These are phyloP conservation scores for Melanerpes formicivorus DNA, from an alignment of 2,113 vertebrate genomes.

Conservation along the genomic window DNA sequence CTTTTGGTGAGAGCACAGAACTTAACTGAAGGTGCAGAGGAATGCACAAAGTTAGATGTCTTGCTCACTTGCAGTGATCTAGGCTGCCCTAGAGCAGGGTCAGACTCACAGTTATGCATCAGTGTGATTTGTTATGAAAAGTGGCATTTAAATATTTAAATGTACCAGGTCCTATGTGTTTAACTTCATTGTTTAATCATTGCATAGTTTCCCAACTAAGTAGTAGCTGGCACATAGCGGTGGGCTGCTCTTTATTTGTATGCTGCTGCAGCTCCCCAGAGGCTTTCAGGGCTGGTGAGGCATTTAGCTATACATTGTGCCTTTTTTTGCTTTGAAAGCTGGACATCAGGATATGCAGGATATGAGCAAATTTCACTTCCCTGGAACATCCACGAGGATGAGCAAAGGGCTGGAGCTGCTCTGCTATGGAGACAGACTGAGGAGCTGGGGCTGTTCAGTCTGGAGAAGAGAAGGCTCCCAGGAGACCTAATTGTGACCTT, in stretches of 20 bases:
- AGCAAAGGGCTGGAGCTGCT: no score
- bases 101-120: conserved; percentile 41
- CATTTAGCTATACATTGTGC: conserved; percentile 66
- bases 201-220: conserved; percentile 83
- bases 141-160: conserved; percentile 82
- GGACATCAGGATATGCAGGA: not conserved
- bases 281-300: conserved; percentile 40
- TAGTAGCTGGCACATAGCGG: conserved; percentile 69
- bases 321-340: conserved; percentile 30
- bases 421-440: no score
- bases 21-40: not conserved
- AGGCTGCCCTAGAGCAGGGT: conserved; percentile 5
- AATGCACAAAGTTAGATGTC: not conserved
- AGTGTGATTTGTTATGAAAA: conserved; percentile 80
- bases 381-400: not conserved
- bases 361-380: not conserved
- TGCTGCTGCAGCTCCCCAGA: conserved; percentile 63
- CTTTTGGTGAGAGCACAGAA: not conserved
- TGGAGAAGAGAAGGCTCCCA: no score
- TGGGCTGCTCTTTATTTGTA: conserved; percentile 75
- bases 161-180: conserved; percentile 78
- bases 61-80: not conserved
- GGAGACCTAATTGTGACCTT: no score
- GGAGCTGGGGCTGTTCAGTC: no score
- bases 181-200: conserved; percentile 83